A percentile compares a stretch with the other conserved stretches of the same genome.
Conservation (phyloP, 2,113 vertebrate species). For the Pan paniscus region DNA sequence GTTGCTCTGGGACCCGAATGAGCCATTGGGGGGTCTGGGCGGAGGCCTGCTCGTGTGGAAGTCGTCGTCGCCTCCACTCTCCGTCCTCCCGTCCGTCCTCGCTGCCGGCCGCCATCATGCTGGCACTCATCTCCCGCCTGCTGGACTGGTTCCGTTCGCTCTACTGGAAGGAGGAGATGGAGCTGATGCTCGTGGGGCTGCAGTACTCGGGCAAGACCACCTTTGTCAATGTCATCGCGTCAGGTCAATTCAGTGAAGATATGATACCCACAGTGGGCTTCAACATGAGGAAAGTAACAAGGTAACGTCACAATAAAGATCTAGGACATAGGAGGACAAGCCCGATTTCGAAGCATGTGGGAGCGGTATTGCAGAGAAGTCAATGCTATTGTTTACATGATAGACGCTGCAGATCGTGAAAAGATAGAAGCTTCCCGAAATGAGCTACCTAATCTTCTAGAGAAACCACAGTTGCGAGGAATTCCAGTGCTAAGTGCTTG, state of each 20-base stretch:
- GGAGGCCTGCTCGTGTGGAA: no score
- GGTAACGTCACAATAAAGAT: slow-evolving; percentile 96
- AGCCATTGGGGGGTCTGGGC: no score
- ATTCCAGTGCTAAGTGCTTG: slow-evolving; percentile 95
- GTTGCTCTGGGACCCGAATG: no score
- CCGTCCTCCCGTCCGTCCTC: no score
- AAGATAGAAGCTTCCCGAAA: slow-evolving; percentile 98
- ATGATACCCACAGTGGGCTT: slow-evolving; percentile 93
- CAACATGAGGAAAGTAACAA: slow-evolving; percentile 92
- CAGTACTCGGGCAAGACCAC: no score
- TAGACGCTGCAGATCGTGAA: slow-evolving; percentile 97
- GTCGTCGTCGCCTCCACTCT: no score
- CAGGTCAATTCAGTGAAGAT: slow-evolving; percentile 91
- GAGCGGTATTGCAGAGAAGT: slow-evolving; percentile 98
- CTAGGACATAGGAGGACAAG: slow-evolving; percentile 99
- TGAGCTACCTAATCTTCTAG: slow-evolving; percentile 98
- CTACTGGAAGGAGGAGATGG: neutral
- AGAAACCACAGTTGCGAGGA: slow-evolving; percentile 98
- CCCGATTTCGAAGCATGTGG: slow-evolving; percentile 99
- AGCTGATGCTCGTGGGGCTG: no score
- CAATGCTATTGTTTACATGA: slow-evolving; percentile 99
- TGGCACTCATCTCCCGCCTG: no score
- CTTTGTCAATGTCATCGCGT: slow-evolving; percentile 73
- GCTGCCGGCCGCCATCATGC: no score
- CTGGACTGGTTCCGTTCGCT: no score